phyloP scores from a whole-genome alignment of 2,888 invertebrate species.

The Orthonevra nobilis region DNA sequence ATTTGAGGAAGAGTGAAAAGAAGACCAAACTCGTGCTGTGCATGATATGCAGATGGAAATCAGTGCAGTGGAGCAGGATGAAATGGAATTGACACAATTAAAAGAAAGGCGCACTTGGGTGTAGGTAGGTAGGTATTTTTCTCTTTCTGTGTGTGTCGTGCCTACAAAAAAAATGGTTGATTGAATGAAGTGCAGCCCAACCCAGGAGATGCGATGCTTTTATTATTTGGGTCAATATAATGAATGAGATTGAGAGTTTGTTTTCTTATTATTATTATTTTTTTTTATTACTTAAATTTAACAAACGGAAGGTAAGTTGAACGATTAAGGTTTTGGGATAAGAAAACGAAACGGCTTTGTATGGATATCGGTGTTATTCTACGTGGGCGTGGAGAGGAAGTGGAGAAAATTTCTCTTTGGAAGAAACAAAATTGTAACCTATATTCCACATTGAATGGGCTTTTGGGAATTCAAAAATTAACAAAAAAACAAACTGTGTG shows the following conservation, averaged over 20 bases:
- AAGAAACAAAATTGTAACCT: slow-evolving; percentile 29
- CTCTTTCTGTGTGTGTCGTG: slow-evolving; percentile 29
- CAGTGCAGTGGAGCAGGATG: slow-evolving; percentile 70
- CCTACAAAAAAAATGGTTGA: slow-evolving; percentile 62
- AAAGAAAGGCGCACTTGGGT: slow-evolving; percentile 57
- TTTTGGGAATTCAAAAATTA: too few relatives aligned
- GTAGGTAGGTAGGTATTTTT: slow-evolving; percentile 23
- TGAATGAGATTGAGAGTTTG: slow-evolving; percentile 67
- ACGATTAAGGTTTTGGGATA: slow-evolving; percentile 66
- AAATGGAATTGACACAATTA: slow-evolving; percentile 69
- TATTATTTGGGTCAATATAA: slow-evolving; percentile 66
- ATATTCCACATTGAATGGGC: slow-evolving; percentile 24
- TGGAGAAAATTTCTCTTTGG: slow-evolving; percentile 52
- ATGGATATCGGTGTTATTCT: not conserved
- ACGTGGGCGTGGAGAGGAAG: slow-evolving; percentile 46
- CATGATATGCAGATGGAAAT: slow-evolving; percentile 57
- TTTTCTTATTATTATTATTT: not conserved
- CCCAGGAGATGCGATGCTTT: slow-evolving; percentile 49
- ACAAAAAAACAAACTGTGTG: too few relatives aligned
- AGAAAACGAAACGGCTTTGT: slow-evolving; percentile 32
- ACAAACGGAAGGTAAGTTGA: slow-evolving; percentile 66
- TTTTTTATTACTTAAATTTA: slow-evolving; percentile 15
- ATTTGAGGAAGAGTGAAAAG: slow-evolving; percentile 6
- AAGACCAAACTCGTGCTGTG: slow-evolving; percentile 42
- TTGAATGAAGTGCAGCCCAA: slow-evolving; percentile 67